A percentile compares a stretch with the other conserved stretches of the same genome.
Evolutionary conservation across 2,113 vertebrate genomes (phyloP).

Genomic region (Mastomys natalensis): DNA sequence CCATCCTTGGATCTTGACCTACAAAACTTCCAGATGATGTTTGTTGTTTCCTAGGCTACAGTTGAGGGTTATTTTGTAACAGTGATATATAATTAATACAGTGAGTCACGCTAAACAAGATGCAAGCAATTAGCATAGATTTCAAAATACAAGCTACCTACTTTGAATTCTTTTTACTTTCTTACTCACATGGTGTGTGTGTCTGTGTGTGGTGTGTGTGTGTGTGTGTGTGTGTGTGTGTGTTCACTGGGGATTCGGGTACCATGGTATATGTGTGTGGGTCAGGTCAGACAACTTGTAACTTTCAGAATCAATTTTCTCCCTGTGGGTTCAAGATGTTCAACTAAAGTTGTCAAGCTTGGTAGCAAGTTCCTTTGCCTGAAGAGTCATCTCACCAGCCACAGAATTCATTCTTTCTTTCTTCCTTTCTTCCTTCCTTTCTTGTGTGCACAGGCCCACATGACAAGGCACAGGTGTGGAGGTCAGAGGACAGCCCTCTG

Average conservation of each 20-base stretch:
- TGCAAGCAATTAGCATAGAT: constrained; percentile 15
- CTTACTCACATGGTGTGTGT: neutral
- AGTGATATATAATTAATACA: neutral
- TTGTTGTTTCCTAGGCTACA: neutral
- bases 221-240: neutral
- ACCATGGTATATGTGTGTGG: neutral
- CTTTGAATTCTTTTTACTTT: neutral
- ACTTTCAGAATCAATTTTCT: neutral
- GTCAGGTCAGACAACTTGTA: neutral
- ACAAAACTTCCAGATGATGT: neutral
- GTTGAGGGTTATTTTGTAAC: constrained; percentile 33
- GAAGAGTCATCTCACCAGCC: neutral
- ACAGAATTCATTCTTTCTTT: neutral
- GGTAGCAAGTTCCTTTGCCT: neutral
- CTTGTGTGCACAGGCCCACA: neutral
- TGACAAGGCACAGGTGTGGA: neutral
- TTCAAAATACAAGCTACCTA: constrained; percentile 14
- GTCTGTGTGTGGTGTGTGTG: too few species aligned
- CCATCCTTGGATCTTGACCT: neutral
- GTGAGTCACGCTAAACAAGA: constrained; percentile 1
- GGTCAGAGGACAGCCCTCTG: neutral
- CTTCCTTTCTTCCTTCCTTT: neutral
- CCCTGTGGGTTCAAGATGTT: neutral
- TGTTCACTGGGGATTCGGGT: too few species aligned
- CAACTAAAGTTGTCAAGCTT: neutral